phyloP scores from a whole-genome alignment of 2,113 vertebrate species.

The Chlamydotis undulata region DNA sequence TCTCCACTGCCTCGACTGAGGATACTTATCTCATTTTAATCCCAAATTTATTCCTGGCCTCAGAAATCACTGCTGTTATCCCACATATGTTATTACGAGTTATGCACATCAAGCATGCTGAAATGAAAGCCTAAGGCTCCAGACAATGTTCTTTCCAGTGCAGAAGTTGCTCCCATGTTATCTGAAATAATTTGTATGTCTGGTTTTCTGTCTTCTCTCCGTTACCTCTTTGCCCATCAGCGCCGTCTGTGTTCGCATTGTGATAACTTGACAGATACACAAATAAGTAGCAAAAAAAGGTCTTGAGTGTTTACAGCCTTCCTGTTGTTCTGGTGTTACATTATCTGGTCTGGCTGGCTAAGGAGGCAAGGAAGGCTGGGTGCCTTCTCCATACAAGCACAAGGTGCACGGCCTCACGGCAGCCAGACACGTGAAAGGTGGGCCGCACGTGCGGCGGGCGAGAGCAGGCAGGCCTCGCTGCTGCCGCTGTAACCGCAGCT shows the following conservation, averaged over 20 bases:
- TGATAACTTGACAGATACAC: constrained; percentile 8
- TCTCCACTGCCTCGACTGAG: neutral
- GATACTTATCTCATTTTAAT: constrained; percentile 33
- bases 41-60: constrained; percentile 27
- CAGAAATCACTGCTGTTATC: constrained; percentile 33
- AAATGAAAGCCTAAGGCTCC: constrained; percentile 17
- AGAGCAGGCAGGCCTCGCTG: accelerated
- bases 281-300: neutral
- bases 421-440: accelerated
- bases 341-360: neutral
- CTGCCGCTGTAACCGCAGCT: accelerated
- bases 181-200: neutral
- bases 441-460: accelerated
- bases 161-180: neutral
- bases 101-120: neutral
- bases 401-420: neutral
- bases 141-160: constrained; percentile 3
- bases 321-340: neutral
- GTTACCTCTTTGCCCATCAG: neutral
- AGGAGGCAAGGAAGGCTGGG: neutral
- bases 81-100: neutral
- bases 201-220: constrained; percentile 3
- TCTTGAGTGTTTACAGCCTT: constrained; percentile 2
- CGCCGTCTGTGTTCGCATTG: neutral
- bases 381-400: neutral